Evolutionary conservation across 37 sponge, comb jelly and placozoan genomes (phyloP), one percentile per base, ranked within the genome.

Genomic region (Tethya wilhelma): DNA sequence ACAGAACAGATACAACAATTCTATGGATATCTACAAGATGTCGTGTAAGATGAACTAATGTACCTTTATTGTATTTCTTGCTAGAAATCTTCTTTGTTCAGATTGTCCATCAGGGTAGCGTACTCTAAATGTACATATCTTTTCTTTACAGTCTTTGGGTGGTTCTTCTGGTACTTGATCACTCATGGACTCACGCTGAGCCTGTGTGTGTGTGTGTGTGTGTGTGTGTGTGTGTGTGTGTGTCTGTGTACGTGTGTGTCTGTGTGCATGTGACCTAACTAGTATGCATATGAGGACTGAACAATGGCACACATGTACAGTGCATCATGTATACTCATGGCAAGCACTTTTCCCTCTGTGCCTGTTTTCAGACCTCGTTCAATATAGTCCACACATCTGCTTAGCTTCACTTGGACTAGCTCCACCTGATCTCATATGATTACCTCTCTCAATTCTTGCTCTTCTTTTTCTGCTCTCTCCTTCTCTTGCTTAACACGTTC

Each of bases 101-200:
- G 69, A 70, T 22, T 67, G 45, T 0, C 94, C 94, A 84, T 90
- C 87, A 31, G 94, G 94, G 25, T 72, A 83, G 33, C 94, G 68
- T 44, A 94, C 36, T 31, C 88, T 73, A 12, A 94, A 49, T n/a
- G 83, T 87, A 6, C 84, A 77, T 0, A 83, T 11, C 62, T 74
- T 87, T 29, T 79, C 88, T 19, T 26, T 43, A 38, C 43, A 71
- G 49, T 73, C 74, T 6, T 42, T 57, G 2, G 55, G 20, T 2
- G 94, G 94, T 67, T 94, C 94, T 8, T 56, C 46, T 29, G 91
- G 92, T 1, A 94, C 85, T 43, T 41, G 29, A 19, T 75, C 39
- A 5, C 64, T 76, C 73, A 80, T 81, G 7, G 64, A 7, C 57
- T 63, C 57, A 29, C 72, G 37, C 36, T 45, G 28, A 36, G 69